Percentiles rank a stretch among this genome's conserved stretches.
These are phyloP conservation scores for Amphilophus citrinellus DNA, from an alignment of 2,113 vertebrate species.

Conservation along the genomic window DNA sequence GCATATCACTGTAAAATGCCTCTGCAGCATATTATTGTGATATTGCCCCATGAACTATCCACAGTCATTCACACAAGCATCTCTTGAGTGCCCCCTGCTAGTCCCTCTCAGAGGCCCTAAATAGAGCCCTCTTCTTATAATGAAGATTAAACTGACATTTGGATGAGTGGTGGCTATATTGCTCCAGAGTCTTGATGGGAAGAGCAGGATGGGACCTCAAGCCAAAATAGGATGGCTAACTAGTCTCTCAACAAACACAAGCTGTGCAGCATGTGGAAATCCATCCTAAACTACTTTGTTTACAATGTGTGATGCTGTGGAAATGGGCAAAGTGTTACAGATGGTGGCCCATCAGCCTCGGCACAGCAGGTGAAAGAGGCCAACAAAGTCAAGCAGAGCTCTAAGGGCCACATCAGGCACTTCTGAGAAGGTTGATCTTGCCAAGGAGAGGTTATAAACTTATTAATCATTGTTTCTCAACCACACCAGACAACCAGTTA, in stretches of 20 bases:
- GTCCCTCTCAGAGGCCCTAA: constrained; percentile 14
- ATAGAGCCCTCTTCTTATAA: constrained; percentile 40
- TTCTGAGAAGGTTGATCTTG: constrained; percentile 43
- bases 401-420: constrained; percentile 36
- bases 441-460: constrained; percentile 53
- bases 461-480: constrained; percentile 50
- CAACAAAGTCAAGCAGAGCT: constrained; percentile 41
- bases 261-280: constrained; percentile 66
- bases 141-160: constrained; percentile 67
- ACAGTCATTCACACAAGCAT: constrained; percentile 36
- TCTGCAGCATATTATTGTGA: constrained; percentile 40
- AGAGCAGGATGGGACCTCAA: constrained; percentile 38
- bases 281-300: constrained; percentile 55
- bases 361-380: constrained; percentile 53
- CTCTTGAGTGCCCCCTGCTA: constrained; percentile 26
- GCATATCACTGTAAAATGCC: constrained; percentile 31
- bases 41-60: constrained; percentile 36
- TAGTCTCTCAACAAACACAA: constrained; percentile 69
- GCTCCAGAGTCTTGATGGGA: constrained; percentile 43
- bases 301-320: constrained; percentile 52
- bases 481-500: constrained; percentile 28
- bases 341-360: constrained; percentile 45
- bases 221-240: constrained; percentile 53
- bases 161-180: constrained; percentile 39
- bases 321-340: constrained; percentile 53